phyloP scores from a whole-genome alignment of 2,888 invertebrate species.

The Tanytarsus gracilentus region DNA sequence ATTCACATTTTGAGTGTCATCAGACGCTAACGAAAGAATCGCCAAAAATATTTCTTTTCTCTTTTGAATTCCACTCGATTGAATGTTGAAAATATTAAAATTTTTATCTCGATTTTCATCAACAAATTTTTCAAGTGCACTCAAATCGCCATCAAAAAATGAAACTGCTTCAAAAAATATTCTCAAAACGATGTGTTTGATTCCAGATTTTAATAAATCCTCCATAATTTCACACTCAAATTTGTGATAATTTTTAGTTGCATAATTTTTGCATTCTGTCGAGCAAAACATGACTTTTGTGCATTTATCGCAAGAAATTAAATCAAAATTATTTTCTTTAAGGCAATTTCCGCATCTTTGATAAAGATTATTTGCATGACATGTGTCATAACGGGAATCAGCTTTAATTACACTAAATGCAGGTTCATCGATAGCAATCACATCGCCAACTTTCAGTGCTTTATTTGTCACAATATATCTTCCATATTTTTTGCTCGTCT shows the following conservation, averaged over 20 bases:
- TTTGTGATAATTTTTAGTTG: constrained; percentile 61
- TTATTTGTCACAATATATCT: constrained; percentile 60
- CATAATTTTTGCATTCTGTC: constrained; percentile 42
- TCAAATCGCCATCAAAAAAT: constrained; percentile 39
- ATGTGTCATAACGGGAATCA: constrained; percentile 17
- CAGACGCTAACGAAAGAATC: not conserved
- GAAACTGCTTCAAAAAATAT: constrained; percentile 45
- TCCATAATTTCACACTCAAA: constrained; percentile 66
- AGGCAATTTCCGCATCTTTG: constrained; percentile 41
- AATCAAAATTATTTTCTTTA: constrained; percentile 39
- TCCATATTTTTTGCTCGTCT: constrained; percentile 52
- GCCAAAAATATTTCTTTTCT: constrained; percentile 4
- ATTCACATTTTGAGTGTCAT: too few relatives aligned
- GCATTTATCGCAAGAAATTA: constrained; percentile 30
- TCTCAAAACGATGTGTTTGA: constrained; percentile 33
- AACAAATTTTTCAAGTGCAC: constrained; percentile 32
- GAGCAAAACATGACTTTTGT: constrained; percentile 39
- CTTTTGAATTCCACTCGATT: not conserved
- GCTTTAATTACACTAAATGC: constrained; percentile 48
- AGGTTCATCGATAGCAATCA: constrained; percentile 68
- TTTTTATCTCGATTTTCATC: constrained; percentile 40
- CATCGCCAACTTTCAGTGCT: constrained; percentile 62
- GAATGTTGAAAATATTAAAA: constrained; percentile 34
- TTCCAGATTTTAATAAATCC: constrained; percentile 45
- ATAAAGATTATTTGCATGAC: constrained; percentile 39